Evolutionary conservation across 2,888 invertebrate genomes (phyloP).

Genomic region (Ophion ventricosus): DNA sequence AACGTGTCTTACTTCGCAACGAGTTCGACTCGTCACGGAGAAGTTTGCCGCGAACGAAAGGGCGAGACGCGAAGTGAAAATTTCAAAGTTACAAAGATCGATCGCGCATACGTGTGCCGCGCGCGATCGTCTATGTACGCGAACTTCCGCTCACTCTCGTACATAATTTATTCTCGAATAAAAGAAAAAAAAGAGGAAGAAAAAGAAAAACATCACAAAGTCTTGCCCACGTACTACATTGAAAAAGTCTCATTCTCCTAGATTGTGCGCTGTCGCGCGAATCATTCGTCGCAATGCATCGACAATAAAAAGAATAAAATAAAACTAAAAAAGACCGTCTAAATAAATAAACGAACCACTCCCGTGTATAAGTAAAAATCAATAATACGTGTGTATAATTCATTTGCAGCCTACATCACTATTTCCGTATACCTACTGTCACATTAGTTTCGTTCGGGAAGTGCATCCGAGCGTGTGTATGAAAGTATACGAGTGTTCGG

Average conservation of each 20-base stretch:
- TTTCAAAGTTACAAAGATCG: not conserved
- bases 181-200: not conserved
- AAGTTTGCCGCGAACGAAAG: not conserved
- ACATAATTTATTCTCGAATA: not conserved
- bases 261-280: no score
- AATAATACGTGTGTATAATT: not conserved
- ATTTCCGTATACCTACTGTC: slow-evolving; percentile 5
- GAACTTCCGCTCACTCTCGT: not conserved
- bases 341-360: not conserved
- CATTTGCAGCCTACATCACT: not conserved
- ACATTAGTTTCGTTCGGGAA: slow-evolving; percentile 20
- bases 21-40: not conserved
- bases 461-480: slow-evolving; percentile 22
- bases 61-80: not conserved
- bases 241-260: no score
- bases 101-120: not conserved
- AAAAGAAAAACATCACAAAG: not conserved
- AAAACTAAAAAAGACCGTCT: not conserved
- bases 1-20: not conserved
- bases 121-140: not conserved
- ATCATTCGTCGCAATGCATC: no score
- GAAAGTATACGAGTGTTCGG: no score
- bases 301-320: no score
- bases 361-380: no score
- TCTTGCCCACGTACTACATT: no score